phyloP scores from a whole-genome alignment of 2,113 vertebrate species.

The Callorhinus ursinus region DNA sequence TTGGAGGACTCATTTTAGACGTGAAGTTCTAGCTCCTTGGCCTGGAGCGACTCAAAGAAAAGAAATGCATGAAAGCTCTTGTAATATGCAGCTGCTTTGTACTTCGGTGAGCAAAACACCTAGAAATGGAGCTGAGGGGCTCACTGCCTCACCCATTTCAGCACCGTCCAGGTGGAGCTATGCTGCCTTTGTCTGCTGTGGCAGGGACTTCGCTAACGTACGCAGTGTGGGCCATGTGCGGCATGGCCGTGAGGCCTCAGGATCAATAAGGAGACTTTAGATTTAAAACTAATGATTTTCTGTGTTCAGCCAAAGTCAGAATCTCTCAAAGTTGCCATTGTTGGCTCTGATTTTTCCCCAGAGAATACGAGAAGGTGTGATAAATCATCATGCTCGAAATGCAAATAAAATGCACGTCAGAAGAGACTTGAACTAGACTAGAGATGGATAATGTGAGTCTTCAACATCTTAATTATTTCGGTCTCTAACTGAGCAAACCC shows the following conservation, averaged over 20 bases:
- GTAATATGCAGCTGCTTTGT: neutral
- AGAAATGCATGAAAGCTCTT: neutral
- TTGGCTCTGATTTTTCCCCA: slow-evolving; percentile 83
- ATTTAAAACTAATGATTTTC: slow-evolving; percentile 89
- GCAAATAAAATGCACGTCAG: slow-evolving; percentile 80
- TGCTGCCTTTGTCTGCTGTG: slow-evolving; percentile 66
- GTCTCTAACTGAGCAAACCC: slow-evolving; percentile 18
- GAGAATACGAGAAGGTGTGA: slow-evolving; percentile 80
- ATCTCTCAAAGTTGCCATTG: slow-evolving; percentile 86
- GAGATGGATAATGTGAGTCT: slow-evolving; percentile 73
- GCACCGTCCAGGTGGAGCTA: neutral
- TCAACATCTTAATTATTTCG: slow-evolving; percentile 78
- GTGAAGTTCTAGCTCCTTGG: neutral
- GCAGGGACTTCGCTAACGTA: slow-evolving; percentile 75
- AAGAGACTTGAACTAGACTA: slow-evolving; percentile 76
- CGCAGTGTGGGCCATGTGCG: slow-evolving; percentile 63
- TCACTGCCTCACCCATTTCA: neutral
- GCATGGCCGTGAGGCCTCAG: slow-evolving; percentile 75
- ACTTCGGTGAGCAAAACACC: neutral
- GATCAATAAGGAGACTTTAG: slow-evolving; percentile 87
- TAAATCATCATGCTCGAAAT: slow-evolving; percentile 84
- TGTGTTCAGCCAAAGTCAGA: slow-evolving; percentile 87
- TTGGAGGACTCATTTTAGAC: neutral
- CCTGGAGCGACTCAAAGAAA: neutral
- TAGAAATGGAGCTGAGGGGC: neutral